Base-by-base conservation (phyloP, 2,113 vertebrate species). In the Ciconia boyciana region DNA sequence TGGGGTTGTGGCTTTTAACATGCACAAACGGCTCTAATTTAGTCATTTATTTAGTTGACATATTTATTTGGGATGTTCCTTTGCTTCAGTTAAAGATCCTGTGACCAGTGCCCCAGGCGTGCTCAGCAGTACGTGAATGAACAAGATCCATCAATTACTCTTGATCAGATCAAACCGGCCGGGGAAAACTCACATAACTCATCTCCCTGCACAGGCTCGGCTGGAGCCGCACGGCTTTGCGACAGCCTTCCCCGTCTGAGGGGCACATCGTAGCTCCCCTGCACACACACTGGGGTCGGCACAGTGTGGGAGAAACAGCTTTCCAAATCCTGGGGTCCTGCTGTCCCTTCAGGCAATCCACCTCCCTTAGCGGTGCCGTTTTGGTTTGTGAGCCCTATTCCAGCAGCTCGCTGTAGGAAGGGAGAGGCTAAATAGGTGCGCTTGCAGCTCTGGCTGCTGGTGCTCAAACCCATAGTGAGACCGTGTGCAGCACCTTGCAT, bases 11-110 rank as follows among this genome's bases (percentile, higher is more conserved):
- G 91, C 94, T 96, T 96, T 94, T 96, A 96, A 88, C 90, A 96
- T 97, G 94, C 94, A 96, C 91, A 97, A 94, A 96, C n/a, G 13
- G 86, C 29, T 76, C 93, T 97, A 96, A 97, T 96, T 97, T 97
- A 97, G 97, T 97, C 96, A 97, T 97, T 97, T 97, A 97, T 97
- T 97, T 97, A 97, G 95, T 96, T 97, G 96, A 97, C 95, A 96
- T 96, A 94, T 97, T 97, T 97, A 97, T 97, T 97, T 97, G 93
- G 97, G 96, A 93, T 91, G 93, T 97, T 97, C 89, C 95, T 96
- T 96, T 96, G 86, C 94, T 95, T 96, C 96, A 95, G 94, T 96
- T 95, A 96, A 96, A 93, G 96, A 95, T 96, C 82, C 58, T 57
- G 49, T 93, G 96, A 83, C 93, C 92, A 90, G 75, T 83, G 96